A percentile compares a stretch with the other conserved stretches of the same genome.
These are phyloP conservation scores for Apotomis capreana DNA, from an alignment of 2,888 invertebrate species.

Conservation along the genomic window DNA sequence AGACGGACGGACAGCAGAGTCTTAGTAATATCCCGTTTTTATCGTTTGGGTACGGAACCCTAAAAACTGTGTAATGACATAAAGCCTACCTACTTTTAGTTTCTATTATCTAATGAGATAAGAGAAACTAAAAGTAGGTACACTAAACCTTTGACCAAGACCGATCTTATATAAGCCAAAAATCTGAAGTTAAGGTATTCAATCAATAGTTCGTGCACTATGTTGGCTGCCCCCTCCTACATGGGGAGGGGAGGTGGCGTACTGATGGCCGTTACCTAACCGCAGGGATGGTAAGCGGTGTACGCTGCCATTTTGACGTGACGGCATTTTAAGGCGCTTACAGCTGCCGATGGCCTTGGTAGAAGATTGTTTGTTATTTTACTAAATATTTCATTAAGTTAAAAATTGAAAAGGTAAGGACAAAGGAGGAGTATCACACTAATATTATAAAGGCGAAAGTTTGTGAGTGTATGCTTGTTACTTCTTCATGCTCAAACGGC, in stretches of 20 bases:
- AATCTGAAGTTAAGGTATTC: slow-evolving; percentile 18
- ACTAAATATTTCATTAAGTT: not conserved
- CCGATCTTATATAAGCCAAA: slow-evolving; percentile 18
- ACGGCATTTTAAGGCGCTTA: not conserved
- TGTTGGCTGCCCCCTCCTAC: slow-evolving; percentile 17
- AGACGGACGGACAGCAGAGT: too few relatives aligned
- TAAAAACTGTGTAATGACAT: too few relatives aligned
- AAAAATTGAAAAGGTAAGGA: too few relatives aligned
- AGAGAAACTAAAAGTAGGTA: not conserved
- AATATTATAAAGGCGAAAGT: too few relatives aligned
- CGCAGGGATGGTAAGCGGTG: not conserved
- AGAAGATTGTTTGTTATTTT: not conserved
- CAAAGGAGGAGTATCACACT: too few relatives aligned
- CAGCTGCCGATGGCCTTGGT: too few relatives aligned
- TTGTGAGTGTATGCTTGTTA: too few relatives aligned
- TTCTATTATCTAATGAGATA: too few relatives aligned
- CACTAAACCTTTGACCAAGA: slow-evolving; percentile 5
- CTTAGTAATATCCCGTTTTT: too few relatives aligned
- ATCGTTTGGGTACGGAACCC: too few relatives aligned
- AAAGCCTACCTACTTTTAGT: too few relatives aligned
- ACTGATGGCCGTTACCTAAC: slow-evolving; percentile 4
- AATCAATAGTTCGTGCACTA: slow-evolving; percentile 38
- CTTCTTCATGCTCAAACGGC: too few relatives aligned
- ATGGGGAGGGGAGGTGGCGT: slow-evolving; percentile 4
- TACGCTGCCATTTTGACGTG: not conserved